Evolutionary conservation across 2,113 vertebrate species (phyloP).

Genomic region (Rhynchopsitta pachyrhyncha): DNA sequence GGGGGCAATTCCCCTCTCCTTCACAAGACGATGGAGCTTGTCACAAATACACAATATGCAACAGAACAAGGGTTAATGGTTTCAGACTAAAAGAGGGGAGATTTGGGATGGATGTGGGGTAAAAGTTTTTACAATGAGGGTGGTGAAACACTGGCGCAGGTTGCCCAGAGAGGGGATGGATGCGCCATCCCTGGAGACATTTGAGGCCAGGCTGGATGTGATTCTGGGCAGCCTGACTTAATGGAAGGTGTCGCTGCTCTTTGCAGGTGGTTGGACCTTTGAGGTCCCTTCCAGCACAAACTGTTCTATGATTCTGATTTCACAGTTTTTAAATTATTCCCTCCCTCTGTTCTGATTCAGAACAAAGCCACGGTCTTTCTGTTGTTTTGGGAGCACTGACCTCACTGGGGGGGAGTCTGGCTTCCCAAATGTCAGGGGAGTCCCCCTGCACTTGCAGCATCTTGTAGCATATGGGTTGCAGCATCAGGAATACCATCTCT

Average conservation of each 20-base stretch:
- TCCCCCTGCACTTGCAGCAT: fast-evolving
- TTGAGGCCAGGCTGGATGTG: neutral
- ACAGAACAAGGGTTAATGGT: neutral
- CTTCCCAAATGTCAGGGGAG: neutral
- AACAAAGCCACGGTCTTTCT: neutral
- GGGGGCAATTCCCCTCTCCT: neutral
- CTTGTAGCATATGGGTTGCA: neutral
- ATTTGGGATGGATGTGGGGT: neutral
- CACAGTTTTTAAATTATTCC: neutral
- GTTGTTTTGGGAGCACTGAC: neutral
- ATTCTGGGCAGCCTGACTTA: neutral
- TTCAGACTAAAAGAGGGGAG: neutral
- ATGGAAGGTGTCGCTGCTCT: neutral
- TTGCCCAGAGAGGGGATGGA: neutral
- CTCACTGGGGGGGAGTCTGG: neutral
- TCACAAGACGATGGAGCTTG: fast-evolving
- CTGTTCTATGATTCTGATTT: neutral
- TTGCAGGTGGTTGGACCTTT: neutral
- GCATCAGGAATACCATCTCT: neutral
- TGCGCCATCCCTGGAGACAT: neutral
- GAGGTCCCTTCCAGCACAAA: neutral
- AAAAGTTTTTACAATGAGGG: neutral
- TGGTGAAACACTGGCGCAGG: neutral
- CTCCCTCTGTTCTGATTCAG: neutral
- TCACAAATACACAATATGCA: neutral